Percentiles rank a stretch among this genome's conserved stretches.
Conservation (phyloP, 1,140 invertebrate species). For the Macrocentrus cingulum region DNA sequence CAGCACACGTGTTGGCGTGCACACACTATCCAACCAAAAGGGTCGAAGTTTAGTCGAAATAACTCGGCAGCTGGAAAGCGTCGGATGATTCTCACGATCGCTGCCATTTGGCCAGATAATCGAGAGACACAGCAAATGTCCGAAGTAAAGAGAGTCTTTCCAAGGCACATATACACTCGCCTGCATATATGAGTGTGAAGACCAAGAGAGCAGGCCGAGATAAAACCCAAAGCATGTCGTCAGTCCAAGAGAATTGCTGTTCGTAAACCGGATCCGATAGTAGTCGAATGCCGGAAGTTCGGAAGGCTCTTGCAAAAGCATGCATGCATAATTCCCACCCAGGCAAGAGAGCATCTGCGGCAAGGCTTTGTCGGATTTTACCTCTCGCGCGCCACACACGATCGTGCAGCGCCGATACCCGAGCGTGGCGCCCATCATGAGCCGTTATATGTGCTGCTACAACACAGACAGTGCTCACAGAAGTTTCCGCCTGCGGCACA, state of each 20-base stretch:
- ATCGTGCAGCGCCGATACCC: slow-evolving; percentile 7
- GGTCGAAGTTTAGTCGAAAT: slow-evolving; percentile 24
- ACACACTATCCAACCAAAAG: neutral
- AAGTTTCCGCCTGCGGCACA: slow-evolving; percentile 28
- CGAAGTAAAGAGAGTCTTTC: slow-evolving; percentile 7
- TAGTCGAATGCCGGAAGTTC: slow-evolving; percentile 27
- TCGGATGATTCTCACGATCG: slow-evolving; percentile 41
- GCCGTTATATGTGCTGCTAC: neutral
- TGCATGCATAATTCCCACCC: slow-evolving; percentile 33
- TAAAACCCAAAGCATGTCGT: slow-evolving; percentile 46
- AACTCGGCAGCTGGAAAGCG: slow-evolving; percentile 20
- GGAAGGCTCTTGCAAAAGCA: slow-evolving; percentile 23
- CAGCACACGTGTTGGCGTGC: too few relatives aligned
- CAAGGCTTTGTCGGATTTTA: slow-evolving; percentile 14
- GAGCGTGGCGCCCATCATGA: neutral
- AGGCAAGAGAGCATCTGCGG: slow-evolving; percentile 16
- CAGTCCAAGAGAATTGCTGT: slow-evolving; percentile 30
- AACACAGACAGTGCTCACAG: too few relatives aligned
- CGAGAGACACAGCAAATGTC: slow-evolving; percentile 25
- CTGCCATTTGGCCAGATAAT: slow-evolving; percentile 45
- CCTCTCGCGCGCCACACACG: neutral
- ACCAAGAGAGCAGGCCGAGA: slow-evolving; percentile 25
- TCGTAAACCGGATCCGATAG: slow-evolving; percentile 26
- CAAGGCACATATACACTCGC: neutral
- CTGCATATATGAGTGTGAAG: neutral